Percentiles rank a stretch among this genome's conserved stretches.
Evolutionary conservation across 2,888 invertebrate species (phyloP).

Genomic region (Cyrtodaria siliqua): DNA sequence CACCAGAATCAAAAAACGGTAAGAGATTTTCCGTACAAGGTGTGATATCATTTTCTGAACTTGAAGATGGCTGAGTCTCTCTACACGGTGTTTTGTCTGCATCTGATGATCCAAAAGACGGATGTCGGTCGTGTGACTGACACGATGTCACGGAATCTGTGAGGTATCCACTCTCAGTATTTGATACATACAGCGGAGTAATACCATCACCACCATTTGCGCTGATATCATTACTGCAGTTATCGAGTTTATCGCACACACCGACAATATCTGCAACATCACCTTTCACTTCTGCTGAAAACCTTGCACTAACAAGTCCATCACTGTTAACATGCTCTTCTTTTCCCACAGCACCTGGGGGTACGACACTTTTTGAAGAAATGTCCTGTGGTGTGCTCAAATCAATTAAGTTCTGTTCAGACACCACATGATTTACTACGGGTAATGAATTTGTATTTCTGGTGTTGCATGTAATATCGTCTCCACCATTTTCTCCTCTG

Average conservation of each 20-base stretch:
- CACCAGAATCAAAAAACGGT: slow-evolving; percentile 9
- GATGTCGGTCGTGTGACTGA: slow-evolving; percentile 23
- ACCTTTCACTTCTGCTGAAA: no score
- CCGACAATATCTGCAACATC: not conserved
- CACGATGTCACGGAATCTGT: slow-evolving; percentile 57
- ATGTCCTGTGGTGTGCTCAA: slow-evolving; percentile 18
- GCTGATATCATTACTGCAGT: not conserved
- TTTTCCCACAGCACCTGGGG: no score
- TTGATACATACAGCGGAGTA: slow-evolving; percentile 39
- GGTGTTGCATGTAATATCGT: no score
- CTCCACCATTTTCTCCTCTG: no score
- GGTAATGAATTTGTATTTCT: no score
- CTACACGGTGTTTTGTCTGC: slow-evolving; percentile 45
- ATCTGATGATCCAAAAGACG: slow-evolving; percentile 38
- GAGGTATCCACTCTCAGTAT: slow-evolving; percentile 62
- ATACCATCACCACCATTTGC: not conserved
- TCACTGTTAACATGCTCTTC: no score
- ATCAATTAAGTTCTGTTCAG: slow-evolving; percentile 29
- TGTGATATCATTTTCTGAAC: slow-evolving; percentile 50
- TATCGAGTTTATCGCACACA: not conserved
- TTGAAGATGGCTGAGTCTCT: slow-evolving; percentile 22
- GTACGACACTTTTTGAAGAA: no score
- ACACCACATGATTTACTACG: no score
- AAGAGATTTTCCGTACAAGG: slow-evolving; percentile 47
- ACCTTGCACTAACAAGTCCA: no score